Base-by-base conservation (phyloP, 2,888 invertebrate species). In the Tortrix viridana region DNA sequence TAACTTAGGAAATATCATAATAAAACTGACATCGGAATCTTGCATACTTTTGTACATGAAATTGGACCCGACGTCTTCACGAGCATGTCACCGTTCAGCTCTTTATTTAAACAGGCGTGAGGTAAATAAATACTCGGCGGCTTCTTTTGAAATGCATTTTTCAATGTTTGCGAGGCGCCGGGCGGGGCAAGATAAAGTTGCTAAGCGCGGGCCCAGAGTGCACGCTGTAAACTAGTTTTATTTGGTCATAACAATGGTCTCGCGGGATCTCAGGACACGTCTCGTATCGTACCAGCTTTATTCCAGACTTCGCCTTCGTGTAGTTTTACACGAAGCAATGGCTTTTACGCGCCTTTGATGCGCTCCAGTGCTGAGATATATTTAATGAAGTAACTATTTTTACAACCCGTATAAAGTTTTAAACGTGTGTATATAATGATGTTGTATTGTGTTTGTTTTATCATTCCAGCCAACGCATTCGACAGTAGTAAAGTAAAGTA, bases 201-300 rank as follows among this genome's bases (percentile, higher is more conserved):
- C 77, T 79, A 82, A 84, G 81, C 82, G 75, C 68, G 67, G 63
- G 76, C 70, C 74, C 71, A 73, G 67, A 76, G 77, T 76, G 79
- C 74, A 68, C 67, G 75, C 72, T 82, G 81, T 80, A 82, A 86
- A 85, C 79, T 82, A 81, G 77, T 85, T 86, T 85, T 83, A 85
- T 81, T 84, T 74, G 80, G 70, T 77, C 77, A 78, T 84, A 83
- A 83, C 81, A 85, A 81, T 77, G 69, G 71, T 78, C 81, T 68
- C 73, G 69, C 56, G 77, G 74, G 80, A 72, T 71, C 63, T 70
- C 70, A 68, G 71, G 71, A 72, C 74, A 75, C 73, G 76, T 75
- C 74, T 73, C 67, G 65, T 69, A 71, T 73, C 75, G 69, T 71
- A 71, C 67, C 66, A 65, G 73, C 73, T 77, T 75, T 77, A 74